Conservation (phyloP, 2,888 invertebrate genomes). For the Brenthis daphne region DNA sequence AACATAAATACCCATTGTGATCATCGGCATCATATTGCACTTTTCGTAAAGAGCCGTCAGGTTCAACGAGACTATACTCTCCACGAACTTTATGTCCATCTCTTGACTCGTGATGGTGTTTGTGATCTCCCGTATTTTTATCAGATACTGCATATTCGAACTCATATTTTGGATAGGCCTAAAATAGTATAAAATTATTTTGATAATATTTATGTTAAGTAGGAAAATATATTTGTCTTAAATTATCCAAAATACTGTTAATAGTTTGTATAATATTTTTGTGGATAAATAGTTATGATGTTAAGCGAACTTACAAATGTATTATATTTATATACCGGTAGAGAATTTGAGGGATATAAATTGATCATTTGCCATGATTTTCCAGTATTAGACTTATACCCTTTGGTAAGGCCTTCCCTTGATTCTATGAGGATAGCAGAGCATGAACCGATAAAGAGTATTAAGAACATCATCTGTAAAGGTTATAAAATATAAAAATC, state of each 20-base stretch:
- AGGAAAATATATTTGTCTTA: not conserved
- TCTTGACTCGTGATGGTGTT: conserved; percentile 77
- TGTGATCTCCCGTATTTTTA: conserved; percentile 81
- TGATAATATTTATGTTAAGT: not conserved
- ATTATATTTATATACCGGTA: conserved; percentile 54
- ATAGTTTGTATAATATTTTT: not conserved
- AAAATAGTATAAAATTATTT: conserved; percentile 30
- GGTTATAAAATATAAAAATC: conserved; percentile 1
- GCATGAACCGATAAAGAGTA: conserved; percentile 55
- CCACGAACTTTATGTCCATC: conserved; percentile 82
- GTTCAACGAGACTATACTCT: conserved; percentile 80
- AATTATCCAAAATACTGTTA: not conserved
- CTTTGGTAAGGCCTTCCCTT: conserved; percentile 43
- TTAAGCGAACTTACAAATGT: conserved; percentile 59
- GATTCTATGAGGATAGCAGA: conserved; percentile 61
- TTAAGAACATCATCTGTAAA: conserved; percentile 60
- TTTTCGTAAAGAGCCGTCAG: conserved; percentile 80
- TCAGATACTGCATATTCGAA: conserved; percentile 83
- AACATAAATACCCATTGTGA: conserved; percentile 69
- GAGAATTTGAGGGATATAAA: conserved; percentile 61
- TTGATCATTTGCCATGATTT: conserved; percentile 64
- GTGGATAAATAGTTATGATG: not conserved
- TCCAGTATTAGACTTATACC: conserved; percentile 39
- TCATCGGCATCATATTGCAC: conserved; percentile 83
- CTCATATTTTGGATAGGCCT: conserved; percentile 82